Evolutionary conservation across 2,113 vertebrate genomes (phyloP).

Genomic region (Centrocercus urophasianus): DNA sequence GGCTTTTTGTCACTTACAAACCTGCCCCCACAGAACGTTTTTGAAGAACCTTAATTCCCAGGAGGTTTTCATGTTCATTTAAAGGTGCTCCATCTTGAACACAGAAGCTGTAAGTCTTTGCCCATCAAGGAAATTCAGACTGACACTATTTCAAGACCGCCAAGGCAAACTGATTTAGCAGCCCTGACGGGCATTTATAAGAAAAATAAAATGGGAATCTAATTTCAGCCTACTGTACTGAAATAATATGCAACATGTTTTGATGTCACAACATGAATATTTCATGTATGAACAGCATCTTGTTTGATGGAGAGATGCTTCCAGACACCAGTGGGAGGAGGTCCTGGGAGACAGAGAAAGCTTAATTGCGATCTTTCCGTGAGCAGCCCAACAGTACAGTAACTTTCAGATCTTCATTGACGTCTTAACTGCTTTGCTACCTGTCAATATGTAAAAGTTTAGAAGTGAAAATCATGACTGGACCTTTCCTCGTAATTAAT

Average conservation of each 20-base stretch:
- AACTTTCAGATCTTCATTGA: slow-evolving; percentile 29
- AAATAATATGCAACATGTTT: slow-evolving; percentile 37
- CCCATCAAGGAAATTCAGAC: slow-evolving; percentile 54
- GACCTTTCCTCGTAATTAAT: slow-evolving; percentile 46
- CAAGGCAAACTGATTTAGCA: slow-evolving; percentile 63
- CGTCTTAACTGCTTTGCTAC: slow-evolving; percentile 30
- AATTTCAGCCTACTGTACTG: slow-evolving; percentile 42
- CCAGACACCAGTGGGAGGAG: not conserved
- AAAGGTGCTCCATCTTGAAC: not conserved
- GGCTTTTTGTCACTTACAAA: not conserved
- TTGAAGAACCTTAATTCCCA: not conserved
- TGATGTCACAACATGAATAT: slow-evolving; percentile 63
- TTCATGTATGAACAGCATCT: slow-evolving; percentile 57
- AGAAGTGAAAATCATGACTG: slow-evolving; percentile 10
- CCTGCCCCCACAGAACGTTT: not conserved
- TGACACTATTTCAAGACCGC: slow-evolving; percentile 27
- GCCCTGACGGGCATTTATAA: slow-evolving; percentile 65
- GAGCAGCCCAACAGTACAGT: not conserved
- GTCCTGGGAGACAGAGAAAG: not conserved
- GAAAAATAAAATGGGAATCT: slow-evolving; percentile 66
- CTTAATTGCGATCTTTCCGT: slow-evolving; percentile 5
- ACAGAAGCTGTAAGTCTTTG: not conserved
- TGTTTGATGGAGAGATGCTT: not conserved
- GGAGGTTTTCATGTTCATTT: not conserved
- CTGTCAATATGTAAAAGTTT: slow-evolving; percentile 19